Percentiles rank a stretch among this genome's conserved stretches.
Conservation (phyloP, 2,888 invertebrate species). For the Oligia latruncula region DNA sequence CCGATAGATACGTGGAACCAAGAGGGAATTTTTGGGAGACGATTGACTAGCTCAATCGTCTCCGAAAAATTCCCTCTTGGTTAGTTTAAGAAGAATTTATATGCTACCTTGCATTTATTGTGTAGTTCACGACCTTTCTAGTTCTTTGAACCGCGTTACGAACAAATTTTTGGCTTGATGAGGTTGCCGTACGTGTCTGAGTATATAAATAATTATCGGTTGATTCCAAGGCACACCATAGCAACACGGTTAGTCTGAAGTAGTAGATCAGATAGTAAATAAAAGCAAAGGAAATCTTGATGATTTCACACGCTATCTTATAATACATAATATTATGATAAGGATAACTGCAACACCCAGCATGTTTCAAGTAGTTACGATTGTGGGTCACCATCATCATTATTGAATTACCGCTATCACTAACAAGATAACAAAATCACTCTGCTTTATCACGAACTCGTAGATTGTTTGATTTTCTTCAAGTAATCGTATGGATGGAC, state of each 20-base stretch:
- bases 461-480: slow-evolving; percentile 24
- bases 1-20: neutral
- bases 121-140: slow-evolving; percentile 34
- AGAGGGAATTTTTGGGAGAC: too few relatives aligned
- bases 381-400: slow-evolving; percentile 18
- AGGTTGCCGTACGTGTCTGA: slow-evolving; percentile 22
- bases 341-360: slow-evolving; percentile 16
- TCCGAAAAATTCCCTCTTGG: slow-evolving; percentile 5
- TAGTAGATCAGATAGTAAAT: slow-evolving; percentile 10
- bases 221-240: neutral
- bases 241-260: slow-evolving; percentile 3
- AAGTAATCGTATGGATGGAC: slow-evolving; percentile 28
- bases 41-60: neutral
- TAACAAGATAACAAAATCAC: slow-evolving; percentile 40
- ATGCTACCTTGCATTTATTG: slow-evolving; percentile 22
- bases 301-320: slow-evolving; percentile 30
- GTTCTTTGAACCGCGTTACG: slow-evolving; percentile 28
- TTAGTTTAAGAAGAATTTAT: neutral
- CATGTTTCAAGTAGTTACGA: slow-evolving; percentile 25
- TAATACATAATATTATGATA: slow-evolving; percentile 21
- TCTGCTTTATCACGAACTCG: slow-evolving; percentile 30
- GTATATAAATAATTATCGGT: slow-evolving; percentile 31
- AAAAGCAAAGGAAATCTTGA: slow-evolving; percentile 8
- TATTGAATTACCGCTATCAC: slow-evolving; percentile 30
- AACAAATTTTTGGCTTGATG: slow-evolving; percentile 19